Evolutionary conservation across 2,113 vertebrate genomes (phyloP), one percentile per base, ranked within the genome.

Genomic region (Turnix velox): DNA sequence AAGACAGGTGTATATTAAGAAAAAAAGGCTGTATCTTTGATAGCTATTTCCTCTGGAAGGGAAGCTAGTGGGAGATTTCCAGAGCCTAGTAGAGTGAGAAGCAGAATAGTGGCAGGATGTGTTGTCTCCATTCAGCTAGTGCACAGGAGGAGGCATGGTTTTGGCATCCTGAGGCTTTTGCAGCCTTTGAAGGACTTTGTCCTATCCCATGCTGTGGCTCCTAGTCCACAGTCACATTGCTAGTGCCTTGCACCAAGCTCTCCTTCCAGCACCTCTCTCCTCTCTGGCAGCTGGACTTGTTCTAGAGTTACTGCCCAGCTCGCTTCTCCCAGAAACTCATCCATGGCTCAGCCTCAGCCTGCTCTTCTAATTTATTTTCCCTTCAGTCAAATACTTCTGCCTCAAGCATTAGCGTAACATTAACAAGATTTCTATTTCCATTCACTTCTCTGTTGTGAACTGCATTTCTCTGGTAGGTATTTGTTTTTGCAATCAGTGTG

Each of bases 401-500:
- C 84, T 37, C 54, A 28, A 92, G 18, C 46, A 66, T 58, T 62
- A 76, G 31, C 2, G 12, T 55, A 76, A 69, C 43, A 27, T 52
- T 69, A 82, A 66, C 25, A 74, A 73, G 31, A 79, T 31, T 88
- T 90, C 74, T 77, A 76, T 95, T 94, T 93, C 84, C 74, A 67
- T 76, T 93, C 94, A 93, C 78, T 55, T 73, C 52, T 85, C n/a
- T 92, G 91, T 91, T 94, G 81, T 80, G 91, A 87, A 23, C 62
- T 62, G 59, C 51, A 33, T 93, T 93, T 93, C 55, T 92, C 75
- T 82, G 63, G 63, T 93, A 96, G 93, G 93, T 94, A 94, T 94
- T 96, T 96, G 78, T 91, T 96, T 96, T 93, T 95, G 94, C 91
- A 96, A 89, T 93, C 81, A 59, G 25, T 79, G 58, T 96, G 91